Percentiles rank a stretch among this genome's conserved stretches.
These are phyloP conservation scores for Caenorhabditis virilis DNA, from an alignment of 2,888 invertebrate species.

Conservation along the genomic window DNA sequence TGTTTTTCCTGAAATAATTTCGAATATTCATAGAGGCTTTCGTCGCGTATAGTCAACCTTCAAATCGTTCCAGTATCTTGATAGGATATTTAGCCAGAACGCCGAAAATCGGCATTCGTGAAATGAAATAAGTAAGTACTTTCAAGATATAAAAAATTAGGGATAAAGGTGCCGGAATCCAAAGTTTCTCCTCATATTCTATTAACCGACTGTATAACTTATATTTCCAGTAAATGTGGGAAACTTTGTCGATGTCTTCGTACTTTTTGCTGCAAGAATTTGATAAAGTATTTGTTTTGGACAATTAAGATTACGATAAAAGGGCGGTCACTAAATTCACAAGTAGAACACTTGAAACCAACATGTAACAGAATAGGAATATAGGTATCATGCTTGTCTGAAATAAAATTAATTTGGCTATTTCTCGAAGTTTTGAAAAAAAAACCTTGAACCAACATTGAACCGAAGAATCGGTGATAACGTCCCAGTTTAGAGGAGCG, in stretches of 20 bases:
- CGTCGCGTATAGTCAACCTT: no score
- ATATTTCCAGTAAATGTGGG: conserved; percentile 49
- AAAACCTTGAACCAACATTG: conserved; percentile 45
- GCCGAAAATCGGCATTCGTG: conserved; percentile 25
- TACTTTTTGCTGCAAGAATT: conserved; percentile 46
- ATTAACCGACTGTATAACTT: conserved; percentile 42
- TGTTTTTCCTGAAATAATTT: conserved; percentile 6
- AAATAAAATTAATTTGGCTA: background rate
- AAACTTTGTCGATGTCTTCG: conserved; percentile 46
- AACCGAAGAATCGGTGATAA: conserved; percentile 39
- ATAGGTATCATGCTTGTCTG: conserved; percentile 46
- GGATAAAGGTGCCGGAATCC: conserved; percentile 42
- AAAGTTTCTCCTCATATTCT: conserved; percentile 43
- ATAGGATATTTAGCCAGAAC: conserved; percentile 2
- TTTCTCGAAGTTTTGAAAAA: background rate
- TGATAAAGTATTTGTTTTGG: background rate
- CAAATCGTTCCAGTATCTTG: conserved; percentile 13
- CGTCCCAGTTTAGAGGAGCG: conserved; percentile 35
- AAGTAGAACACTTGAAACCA: conserved; percentile 47
- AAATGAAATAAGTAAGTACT: conserved; percentile 8
- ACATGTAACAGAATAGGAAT: conserved; percentile 47
- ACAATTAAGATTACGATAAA: conserved; percentile 35
- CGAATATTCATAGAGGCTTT: no score
- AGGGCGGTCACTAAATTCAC: conserved; percentile 52
- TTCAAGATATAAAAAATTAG: conserved; percentile 38